Evolutionary conservation across 2,113 vertebrate genomes (phyloP), one percentile per base, ranked within the genome.

Genomic region (Sylvia atricapilla): DNA sequence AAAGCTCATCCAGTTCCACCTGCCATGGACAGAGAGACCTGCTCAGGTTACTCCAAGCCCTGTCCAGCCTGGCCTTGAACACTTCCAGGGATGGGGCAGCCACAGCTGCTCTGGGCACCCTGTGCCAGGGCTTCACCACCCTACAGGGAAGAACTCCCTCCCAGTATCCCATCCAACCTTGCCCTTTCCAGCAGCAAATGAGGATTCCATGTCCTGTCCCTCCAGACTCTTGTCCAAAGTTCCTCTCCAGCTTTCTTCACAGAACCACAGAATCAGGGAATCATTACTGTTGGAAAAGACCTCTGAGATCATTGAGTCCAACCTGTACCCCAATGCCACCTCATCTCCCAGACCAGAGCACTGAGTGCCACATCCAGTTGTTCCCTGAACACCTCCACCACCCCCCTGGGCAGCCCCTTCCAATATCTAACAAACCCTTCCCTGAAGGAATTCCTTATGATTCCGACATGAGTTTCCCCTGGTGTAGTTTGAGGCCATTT

Each of bases 1-100:
- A 89, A 35, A 75, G 9, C 14, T 41, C 41, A 69, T 19, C 17
- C 16, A 0, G 0, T 76, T 9, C 47, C 11, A 53, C 2, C 21
- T 60, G 24, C 39, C 24, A 25, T 35, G 30, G 10, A 11, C 62
- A 47, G n/a, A 16, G 62, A 35, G 62, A 68, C 2, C 21, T 83
- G 0, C 11, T 62, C 41, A 62, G 47, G 25, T 1, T 27, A 24
- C n/a, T 69, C 21, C 30, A 55, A 76, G 23, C 21, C 0, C 30
- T 0, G 0, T 41, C 21, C 70, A 89, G 0, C 9, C 21, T 47
- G 46, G 24, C 30, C 39, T 60, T 4, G 55, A 1, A 13, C n/a
- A 46, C 8, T 31, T 0, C 24, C 70, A 83, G 17, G 46, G 3
- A 17, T 68, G 53, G 11, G 16, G 16, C n/a, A 89, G 20, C 46